Evolutionary conservation across 2,797 vertebrate genomes (phyloP).

Genomic region (Setipinna tenuifilis): DNA sequence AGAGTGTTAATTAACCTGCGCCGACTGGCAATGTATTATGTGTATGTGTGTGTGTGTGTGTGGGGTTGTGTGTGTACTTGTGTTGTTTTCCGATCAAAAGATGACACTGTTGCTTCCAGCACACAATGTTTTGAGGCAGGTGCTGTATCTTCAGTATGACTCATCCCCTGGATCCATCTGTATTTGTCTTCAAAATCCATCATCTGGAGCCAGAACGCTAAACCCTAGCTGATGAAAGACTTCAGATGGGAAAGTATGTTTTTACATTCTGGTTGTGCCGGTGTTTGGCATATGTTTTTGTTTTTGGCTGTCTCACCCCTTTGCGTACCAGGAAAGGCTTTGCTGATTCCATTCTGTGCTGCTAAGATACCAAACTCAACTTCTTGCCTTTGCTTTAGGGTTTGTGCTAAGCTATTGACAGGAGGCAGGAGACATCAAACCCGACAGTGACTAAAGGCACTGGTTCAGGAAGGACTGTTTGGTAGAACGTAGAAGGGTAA

Average conservation of each 20-base stretch:
- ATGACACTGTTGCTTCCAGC: neutral
- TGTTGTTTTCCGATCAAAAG: neutral
- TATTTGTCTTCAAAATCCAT: neutral
- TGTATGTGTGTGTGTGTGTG: neutral
- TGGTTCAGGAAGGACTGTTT: neutral
- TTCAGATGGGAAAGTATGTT: neutral
- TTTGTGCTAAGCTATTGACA: neutral
- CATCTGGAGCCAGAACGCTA: neutral
- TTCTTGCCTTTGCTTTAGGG: neutral
- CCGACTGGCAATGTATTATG: neutral
- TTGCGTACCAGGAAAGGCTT: neutral
- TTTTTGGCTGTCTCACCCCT: neutral
- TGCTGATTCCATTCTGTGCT: neutral
- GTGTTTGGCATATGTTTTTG: neutral
- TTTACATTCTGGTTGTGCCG: neutral
- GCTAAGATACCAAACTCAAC: no score
- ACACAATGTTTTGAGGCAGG: neutral
- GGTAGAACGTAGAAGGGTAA: neutral
- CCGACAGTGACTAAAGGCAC: neutral
- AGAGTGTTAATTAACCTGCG: neutral
- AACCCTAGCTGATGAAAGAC: neutral
- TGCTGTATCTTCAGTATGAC: neutral
- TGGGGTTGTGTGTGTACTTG: neutral
- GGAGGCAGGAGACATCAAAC: neutral
- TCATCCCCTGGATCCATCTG: neutral